phyloP scores from a whole-genome alignment of 2,888 invertebrate genomes.

The Serrognathus titanus region DNA sequence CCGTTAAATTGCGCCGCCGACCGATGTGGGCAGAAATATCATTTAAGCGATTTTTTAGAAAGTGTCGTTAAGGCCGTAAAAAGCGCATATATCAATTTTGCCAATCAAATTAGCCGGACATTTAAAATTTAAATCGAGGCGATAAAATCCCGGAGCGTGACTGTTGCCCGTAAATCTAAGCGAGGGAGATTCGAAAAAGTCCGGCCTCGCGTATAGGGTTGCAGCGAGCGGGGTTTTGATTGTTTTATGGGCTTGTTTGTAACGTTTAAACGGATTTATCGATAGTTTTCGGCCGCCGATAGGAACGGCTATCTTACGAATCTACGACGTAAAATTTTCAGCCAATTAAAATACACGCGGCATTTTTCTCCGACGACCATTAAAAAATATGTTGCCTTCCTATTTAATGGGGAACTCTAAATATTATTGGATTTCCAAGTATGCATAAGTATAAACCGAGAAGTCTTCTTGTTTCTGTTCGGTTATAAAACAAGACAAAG shows the following conservation, averaged over 20 bases:
- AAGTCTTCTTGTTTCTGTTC: no score
- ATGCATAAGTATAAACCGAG: no score
- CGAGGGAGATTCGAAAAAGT: conserved; percentile 20
- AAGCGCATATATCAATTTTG: conserved; percentile 23
- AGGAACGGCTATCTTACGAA: no score
- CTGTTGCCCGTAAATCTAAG: conserved; percentile 25
- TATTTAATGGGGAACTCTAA: no score
- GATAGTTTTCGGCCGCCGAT: no score
- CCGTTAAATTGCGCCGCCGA: conserved; percentile 2
- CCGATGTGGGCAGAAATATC: background rate
- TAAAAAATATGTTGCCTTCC: no score
- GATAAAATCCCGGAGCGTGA: conserved; percentile 29
- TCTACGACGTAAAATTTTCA: no score
- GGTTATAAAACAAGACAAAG: no score
- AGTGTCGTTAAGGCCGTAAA: background rate
- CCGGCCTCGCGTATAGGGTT: conserved; percentile 21
- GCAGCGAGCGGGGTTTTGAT: conserved; percentile 22
- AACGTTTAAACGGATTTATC: no score
- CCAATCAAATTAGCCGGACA: conserved; percentile 27
- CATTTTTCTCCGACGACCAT: no score
- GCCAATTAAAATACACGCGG: no score
- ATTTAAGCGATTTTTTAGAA: background rate
- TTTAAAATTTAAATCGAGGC: conserved; percentile 28
- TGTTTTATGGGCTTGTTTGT: conserved; percentile 19
- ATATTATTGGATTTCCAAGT: no score